A percentile compares a stretch with the other conserved stretches of the same genome.
Evolutionary conservation across 2,113 vertebrate species (phyloP).

Genomic region (Setophaga kirtlandii): DNA sequence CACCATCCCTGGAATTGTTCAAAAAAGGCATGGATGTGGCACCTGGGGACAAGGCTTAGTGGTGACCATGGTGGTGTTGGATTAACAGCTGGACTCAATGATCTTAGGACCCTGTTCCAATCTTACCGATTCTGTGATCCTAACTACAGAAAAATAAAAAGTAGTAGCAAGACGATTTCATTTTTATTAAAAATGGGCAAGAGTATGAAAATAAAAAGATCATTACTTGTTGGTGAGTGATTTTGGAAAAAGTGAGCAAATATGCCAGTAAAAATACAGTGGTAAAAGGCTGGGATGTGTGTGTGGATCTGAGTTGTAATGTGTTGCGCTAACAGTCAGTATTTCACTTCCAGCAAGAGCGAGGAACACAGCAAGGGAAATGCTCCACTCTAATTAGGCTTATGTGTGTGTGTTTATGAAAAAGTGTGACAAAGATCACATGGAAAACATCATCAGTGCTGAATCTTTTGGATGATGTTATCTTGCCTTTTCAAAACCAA

Average conservation of each 20-base stretch:
- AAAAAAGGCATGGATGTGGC: background rate
- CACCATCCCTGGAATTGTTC: background rate
- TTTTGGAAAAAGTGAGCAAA: slow-evolving; percentile 18
- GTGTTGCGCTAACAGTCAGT: background rate
- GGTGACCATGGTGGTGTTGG: background rate
- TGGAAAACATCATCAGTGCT: background rate
- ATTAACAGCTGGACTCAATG: background rate
- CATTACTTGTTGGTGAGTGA: background rate
- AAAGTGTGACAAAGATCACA: background rate
- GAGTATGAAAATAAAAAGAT: background rate
- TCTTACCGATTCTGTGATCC: background rate
- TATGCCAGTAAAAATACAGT: background rate
- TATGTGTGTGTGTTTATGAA: background rate
- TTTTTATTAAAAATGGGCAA: slow-evolving; percentile 8
- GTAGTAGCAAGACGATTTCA: background rate
- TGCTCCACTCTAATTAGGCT: background rate
- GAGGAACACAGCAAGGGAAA: background rate
- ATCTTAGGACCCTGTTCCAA: background rate
- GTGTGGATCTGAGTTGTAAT: background rate
- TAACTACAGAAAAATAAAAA: background rate
- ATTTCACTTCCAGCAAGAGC: background rate
- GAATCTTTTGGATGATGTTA: background rate
- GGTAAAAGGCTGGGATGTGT: background rate
- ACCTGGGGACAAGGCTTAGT: background rate
- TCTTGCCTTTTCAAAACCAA: background rate